These are phyloP conservation scores for Eristalis arbustorum DNA, from an alignment of 2,888 invertebrate genomes.

Conservation along the genomic window DNA sequence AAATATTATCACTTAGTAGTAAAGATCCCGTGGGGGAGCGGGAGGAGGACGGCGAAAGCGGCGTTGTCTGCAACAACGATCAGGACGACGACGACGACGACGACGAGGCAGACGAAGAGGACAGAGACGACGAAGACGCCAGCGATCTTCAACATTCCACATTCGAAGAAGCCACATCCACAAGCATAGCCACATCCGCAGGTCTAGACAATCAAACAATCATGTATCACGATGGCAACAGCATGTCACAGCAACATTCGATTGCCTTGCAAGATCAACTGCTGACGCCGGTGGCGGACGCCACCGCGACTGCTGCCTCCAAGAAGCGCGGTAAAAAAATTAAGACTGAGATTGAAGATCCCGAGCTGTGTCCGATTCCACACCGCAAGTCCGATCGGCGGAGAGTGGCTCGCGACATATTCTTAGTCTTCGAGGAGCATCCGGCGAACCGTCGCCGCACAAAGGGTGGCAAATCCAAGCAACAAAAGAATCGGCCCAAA, in stretches of 20 bases:
- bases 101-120: conserved; percentile 5
- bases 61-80: background rate
- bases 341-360: conserved; percentile 70
- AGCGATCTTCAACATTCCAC: conserved; percentile 62
- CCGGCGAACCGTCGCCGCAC: conserved; percentile 74
- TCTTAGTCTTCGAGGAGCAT: conserved; percentile 78
- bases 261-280: conserved; percentile 33
- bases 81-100: background rate
- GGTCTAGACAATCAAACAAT: conserved; percentile 65
- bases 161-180: conserved; percentile 63
- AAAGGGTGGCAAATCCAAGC: conserved; percentile 73
- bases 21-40: conserved; percentile 51
- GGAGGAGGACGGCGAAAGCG: conserved; percentile 8
- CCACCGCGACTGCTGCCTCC: background rate
- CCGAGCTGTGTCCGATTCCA: conserved; percentile 65
- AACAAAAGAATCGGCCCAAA: conserved; percentile 75
- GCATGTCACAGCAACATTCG: conserved; percentile 56
- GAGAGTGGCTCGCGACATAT: conserved; percentile 79
- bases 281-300: conserved; percentile 10
- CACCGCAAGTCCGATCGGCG: conserved; percentile 79
- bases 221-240: conserved; percentile 59
- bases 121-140: conserved; percentile 12
- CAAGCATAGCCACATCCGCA: conserved; percentile 49
- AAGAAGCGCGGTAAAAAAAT: conserved; percentile 64
- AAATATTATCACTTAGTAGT: conserved; percentile 67